Percentiles rank a stretch among this genome's conserved stretches.
Conservation (phyloP, 2,888 invertebrate species). For the Rapana venosa region DNA sequence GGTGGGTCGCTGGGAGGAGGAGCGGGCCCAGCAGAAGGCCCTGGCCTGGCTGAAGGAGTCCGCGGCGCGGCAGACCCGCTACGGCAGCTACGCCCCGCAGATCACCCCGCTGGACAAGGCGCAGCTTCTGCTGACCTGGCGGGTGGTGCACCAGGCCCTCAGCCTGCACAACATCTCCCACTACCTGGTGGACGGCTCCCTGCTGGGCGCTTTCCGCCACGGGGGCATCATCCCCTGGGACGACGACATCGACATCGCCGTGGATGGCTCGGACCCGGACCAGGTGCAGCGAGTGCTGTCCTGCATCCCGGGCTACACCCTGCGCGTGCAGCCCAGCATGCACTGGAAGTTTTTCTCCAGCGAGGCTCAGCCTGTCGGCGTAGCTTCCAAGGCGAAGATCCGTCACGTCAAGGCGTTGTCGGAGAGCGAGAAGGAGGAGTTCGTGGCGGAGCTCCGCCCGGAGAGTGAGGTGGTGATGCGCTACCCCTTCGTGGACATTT, state of each 20-base stretch:
- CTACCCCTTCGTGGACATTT: constrained; percentile 65
- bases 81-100: not conserved
- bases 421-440: not conserved
- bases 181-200: constrained; percentile 43
- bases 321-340: constrained; percentile 46
- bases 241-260: constrained; percentile 60
- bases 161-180: constrained; percentile 24
- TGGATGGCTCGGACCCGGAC: constrained; percentile 45
- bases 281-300: constrained; percentile 42
- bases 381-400: constrained; percentile 37
- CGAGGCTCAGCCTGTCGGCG: not conserved
- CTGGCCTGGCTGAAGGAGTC: constrained; percentile 5
- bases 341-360: constrained; percentile 61
- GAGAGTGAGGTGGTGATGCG: constrained; percentile 5
- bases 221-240: constrained; percentile 62
- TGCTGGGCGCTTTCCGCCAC: constrained; percentile 52
- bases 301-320: constrained; percentile 49
- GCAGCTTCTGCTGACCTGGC: constrained; percentile 20
- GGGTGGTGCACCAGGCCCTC: constrained; percentile 15
- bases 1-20: not conserved
- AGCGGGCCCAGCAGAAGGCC: not conserved
- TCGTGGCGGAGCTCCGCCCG: not conserved
- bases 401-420: not conserved
- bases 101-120: constrained; percentile 22
- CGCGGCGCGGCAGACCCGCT: not conserved